These are phyloP conservation scores for Dinocampus coccinellae DNA, from an alignment of 2,888 invertebrate genomes.

Conservation along the genomic window DNA sequence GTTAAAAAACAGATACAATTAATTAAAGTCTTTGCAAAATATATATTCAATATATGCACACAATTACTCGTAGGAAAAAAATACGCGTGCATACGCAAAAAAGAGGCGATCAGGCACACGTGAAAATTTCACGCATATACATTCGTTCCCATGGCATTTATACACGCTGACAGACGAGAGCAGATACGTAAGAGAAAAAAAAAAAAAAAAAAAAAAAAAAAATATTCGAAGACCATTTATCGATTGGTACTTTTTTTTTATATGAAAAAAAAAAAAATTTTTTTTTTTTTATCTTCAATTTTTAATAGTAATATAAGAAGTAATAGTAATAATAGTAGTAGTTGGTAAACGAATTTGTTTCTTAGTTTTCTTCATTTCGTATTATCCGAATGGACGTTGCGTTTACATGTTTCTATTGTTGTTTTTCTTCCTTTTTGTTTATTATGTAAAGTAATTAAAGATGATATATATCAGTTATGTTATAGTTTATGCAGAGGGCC, in stretches of 20 bases:
- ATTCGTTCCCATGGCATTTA: constrained; percentile 24
- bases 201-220: constrained; percentile 15
- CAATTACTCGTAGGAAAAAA: constrained; percentile 13
- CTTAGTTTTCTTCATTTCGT: constrained; percentile 36
- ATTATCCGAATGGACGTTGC: constrained; percentile 47
- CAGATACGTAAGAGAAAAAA: constrained; percentile 18
- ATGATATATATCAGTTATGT: constrained; percentile 65
- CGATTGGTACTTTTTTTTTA: constrained; percentile 21
- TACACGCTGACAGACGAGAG: constrained; percentile 13
- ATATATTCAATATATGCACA: constrained; percentile 34
- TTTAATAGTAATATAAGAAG: neutral
- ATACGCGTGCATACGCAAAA: constrained; percentile 12
- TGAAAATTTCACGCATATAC: constrained; percentile 18
- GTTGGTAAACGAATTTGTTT: constrained; percentile 12
- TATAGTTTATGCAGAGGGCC: constrained; percentile 64
- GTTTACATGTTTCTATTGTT: constrained; percentile 47
- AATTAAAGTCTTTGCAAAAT: constrained; percentile 51
- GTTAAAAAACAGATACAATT: constrained; percentile 55
- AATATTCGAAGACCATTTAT: constrained; percentile 24
- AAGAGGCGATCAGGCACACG: constrained; percentile 16
- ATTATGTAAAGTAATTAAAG: constrained; percentile 69
- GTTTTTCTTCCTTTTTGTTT: constrained; percentile 54
- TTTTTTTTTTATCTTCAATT: constrained; percentile 24
- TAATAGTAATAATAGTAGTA: neutral
- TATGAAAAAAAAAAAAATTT: constrained; percentile 16